phyloP scores from a whole-genome alignment of 2,888 invertebrate species.

The Drosophila paucipuncta region DNA sequence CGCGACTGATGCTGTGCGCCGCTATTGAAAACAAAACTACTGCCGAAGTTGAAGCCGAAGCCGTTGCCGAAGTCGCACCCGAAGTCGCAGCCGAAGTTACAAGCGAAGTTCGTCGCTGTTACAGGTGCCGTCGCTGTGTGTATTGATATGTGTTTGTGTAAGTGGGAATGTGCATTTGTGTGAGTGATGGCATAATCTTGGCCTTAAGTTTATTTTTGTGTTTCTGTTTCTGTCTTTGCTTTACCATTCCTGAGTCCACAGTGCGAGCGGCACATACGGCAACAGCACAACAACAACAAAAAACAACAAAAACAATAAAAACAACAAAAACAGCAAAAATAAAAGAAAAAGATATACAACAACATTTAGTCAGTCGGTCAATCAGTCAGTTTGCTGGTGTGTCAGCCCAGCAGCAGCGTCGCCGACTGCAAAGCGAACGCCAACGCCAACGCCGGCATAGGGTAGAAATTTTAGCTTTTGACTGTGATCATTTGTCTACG shows the following conservation, averaged over 20 bases:
- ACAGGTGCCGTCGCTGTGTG: constrained; percentile 54
- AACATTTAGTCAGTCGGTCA: constrained; percentile 61
- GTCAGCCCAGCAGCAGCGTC: constrained; percentile 50
- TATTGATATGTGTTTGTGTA: constrained; percentile 17
- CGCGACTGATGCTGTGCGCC: constrained; percentile 41
- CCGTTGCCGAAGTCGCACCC: constrained; percentile 30
- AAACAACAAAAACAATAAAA: constrained; percentile 26
- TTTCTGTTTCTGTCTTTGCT: constrained; percentile 51
- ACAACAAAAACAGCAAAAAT: background rate
- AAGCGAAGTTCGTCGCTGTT: constrained; percentile 44
- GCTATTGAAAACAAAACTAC: background rate
- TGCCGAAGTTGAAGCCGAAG: constrained; percentile 30
- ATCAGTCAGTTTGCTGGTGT: constrained; percentile 55
- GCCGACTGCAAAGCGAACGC: constrained; percentile 19
- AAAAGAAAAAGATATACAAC: constrained; percentile 35
- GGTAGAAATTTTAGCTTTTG: constrained; percentile 77
- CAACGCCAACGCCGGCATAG: constrained; percentile 62
- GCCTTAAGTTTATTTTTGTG: constrained; percentile 62
- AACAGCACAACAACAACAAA: constrained; percentile 36
- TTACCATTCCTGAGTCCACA: constrained; percentile 48
- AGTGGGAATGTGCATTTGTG: constrained; percentile 22
- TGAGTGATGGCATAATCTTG: constrained; percentile 74
- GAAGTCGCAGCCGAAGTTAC: constrained; percentile 42
- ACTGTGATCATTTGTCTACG: constrained; percentile 82
- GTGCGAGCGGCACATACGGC: constrained; percentile 41